Evolutionary conservation across 2,797 vertebrate genomes (phyloP).

Genomic region (Myotis daubentonii): DNA sequence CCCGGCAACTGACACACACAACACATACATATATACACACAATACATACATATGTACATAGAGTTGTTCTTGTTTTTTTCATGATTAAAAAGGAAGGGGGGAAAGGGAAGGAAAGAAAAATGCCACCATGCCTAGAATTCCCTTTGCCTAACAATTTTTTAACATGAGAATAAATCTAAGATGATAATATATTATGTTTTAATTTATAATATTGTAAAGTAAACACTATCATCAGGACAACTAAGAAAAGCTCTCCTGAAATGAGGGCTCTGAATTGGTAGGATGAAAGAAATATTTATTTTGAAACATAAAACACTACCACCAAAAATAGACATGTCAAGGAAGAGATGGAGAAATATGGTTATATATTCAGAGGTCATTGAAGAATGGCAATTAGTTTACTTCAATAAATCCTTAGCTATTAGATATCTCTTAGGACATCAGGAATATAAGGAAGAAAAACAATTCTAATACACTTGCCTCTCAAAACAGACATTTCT

Average conservation of each 20-base stretch:
- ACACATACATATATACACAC: background rate
- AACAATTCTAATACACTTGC: background rate
- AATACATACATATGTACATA: background rate
- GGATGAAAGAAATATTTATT: background rate
- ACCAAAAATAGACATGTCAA: background rate
- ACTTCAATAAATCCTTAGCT: background rate
- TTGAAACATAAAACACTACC: background rate
- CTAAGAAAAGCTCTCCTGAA: background rate
- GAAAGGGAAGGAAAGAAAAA: background rate
- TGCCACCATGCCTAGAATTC: background rate
- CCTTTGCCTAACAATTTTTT: background rate
- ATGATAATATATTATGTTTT: background rate
- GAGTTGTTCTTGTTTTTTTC: background rate
- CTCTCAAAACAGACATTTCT: background rate
- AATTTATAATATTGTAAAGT: background rate
- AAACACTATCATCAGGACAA: background rate
- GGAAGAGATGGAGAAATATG: background rate
- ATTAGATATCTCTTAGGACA: background rate
- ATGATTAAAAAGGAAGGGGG: background rate
- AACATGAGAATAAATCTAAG: background rate
- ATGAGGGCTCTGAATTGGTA: background rate
- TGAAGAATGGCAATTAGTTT: background rate
- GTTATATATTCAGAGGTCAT: background rate
- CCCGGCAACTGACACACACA: background rate
- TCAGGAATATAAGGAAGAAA: background rate